Base-by-base conservation (phyloP, 2,888 invertebrate genomes). In the Drosophila helvetica region DNA sequence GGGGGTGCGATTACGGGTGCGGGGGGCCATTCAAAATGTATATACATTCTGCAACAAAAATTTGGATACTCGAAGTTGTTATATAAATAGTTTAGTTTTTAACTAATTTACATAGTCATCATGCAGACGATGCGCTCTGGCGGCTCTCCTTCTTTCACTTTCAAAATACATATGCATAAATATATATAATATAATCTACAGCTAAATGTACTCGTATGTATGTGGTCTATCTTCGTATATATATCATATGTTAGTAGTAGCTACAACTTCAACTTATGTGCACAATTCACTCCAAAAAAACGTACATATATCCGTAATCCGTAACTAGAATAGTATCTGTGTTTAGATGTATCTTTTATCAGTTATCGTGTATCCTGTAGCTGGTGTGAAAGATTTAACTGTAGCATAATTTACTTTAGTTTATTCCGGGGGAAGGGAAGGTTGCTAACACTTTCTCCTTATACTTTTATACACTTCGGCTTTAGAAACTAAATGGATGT, bases 51-150 rank as follows among this genome's bases (percentile, higher is more conserved):
- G 82, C 82, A 86, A 82, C 86, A 84, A 77, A 75, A 72, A 77
- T 77, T 77, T 75, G 72, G 85, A 86, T 83, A 77, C 70, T 77
- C 65, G 74, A 79, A 82, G 62, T 85, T 68, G 67, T 73, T 51
- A 62, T 74, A 74, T 81, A 81, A 77, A 86, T 83, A 77, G 77
- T 71, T 74, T 83, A 87, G 78, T 89, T 88, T 90, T 89, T 88
- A 88, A 88, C 88, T 90, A 90, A 84, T 90, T 79, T 90, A 90
- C 90, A 90, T 80, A 79, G 75, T 75, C 81, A 75, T 83, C 86
- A 78, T 84, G 68, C 76, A 79, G 82, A 84, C 83, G 73, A 85
- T 84, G 86, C 86, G 88, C 86, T 88, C 83, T 78, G 86, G 81
- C 83, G 86, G 76, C 86, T 86, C 77, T 64, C 64, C 68, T 75